These are phyloP conservation scores for Echinops telfairi DNA, from an alignment of 2,113 vertebrate species.

Conservation along the genomic window DNA sequence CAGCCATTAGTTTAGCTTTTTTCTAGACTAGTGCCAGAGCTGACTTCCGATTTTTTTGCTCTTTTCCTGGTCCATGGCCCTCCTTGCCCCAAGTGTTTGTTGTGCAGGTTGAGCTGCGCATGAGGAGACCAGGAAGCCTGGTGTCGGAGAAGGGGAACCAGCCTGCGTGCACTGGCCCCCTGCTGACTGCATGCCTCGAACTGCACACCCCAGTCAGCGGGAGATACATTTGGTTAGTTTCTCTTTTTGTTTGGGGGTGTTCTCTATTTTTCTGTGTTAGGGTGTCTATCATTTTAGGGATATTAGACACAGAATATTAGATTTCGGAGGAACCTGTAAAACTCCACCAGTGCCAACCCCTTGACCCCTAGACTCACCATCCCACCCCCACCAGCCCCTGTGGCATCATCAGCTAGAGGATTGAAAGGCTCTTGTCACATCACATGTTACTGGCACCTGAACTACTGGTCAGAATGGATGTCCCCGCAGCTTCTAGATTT, in stretches of 20 bases:
- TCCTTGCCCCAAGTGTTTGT: neutral
- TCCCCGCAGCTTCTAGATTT: neutral
- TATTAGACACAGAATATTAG: neutral
- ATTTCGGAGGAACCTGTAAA: neutral
- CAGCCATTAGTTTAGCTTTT: neutral
- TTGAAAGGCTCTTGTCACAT: neutral
- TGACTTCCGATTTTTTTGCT: neutral
- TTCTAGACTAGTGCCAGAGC: neutral
- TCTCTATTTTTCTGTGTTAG: slow-evolving; percentile 52
- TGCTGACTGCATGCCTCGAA: neutral
- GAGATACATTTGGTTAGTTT: slow-evolving; percentile 61
- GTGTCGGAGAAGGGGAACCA: neutral
- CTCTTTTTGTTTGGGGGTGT: slow-evolving; percentile 61
- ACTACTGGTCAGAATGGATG: neutral
- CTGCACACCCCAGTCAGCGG: neutral
- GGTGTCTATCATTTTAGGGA: slow-evolving; percentile 35
- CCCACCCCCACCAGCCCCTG: accelerated
- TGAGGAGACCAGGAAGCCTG: neutral
- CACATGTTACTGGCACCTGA: neutral
- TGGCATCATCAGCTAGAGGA: too few relatives aligned
- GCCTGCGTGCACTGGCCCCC: neutral
- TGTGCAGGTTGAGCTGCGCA: neutral
- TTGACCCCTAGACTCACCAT: accelerated
- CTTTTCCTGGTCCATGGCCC: neutral
- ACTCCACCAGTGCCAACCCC: neutral